These are phyloP conservation scores for Gymnocephalus cernua DNA, from an alignment of 2,113 vertebrate genomes.

Conservation along the genomic window DNA sequence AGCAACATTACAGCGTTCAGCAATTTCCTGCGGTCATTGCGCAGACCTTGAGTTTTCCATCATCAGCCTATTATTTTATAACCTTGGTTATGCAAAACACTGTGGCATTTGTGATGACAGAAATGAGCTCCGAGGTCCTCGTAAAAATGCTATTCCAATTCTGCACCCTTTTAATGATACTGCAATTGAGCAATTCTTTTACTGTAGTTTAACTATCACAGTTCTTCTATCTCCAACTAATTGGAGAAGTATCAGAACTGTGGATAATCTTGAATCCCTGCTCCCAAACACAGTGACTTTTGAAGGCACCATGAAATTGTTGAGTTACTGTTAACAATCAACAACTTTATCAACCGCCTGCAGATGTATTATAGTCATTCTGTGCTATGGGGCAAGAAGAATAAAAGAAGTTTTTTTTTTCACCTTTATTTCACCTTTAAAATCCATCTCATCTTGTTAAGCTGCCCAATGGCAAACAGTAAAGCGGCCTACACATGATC, in stretches of 20 bases:
- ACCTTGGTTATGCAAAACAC: conserved; percentile 65
- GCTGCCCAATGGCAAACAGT: not conserved
- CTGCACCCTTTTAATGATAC: conserved; percentile 43
- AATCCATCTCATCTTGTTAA: not conserved
- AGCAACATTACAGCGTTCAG: conserved; percentile 41
- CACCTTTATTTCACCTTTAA: conserved; percentile 7
- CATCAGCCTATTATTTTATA: conserved; percentile 62
- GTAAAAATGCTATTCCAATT: conserved; percentile 31
- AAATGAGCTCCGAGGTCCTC: conserved; percentile 43
- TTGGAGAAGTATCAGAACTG: conserved; percentile 13
- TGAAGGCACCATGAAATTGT: not conserved
- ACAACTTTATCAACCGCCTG: not conserved
- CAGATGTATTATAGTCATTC: conserved; percentile 5
- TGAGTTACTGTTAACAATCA: conserved; percentile 7
- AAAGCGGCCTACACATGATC: too few species aligned
- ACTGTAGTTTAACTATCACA: not conserved
- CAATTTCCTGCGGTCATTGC: conserved; percentile 47
- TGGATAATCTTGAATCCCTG: conserved; percentile 6
- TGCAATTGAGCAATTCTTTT: conserved; percentile 7
- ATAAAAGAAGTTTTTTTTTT: too few species aligned
- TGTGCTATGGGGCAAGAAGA: not conserved
- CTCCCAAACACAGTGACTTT: conserved; percentile 10
- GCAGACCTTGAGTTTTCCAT: conserved; percentile 64
- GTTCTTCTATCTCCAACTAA: not conserved
- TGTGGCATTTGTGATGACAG: conserved; percentile 63